Evolutionary conservation across 2,888 invertebrate genomes (phyloP), one percentile per base, ranked within the genome.

Genomic region (Polietes domitor): DNA sequence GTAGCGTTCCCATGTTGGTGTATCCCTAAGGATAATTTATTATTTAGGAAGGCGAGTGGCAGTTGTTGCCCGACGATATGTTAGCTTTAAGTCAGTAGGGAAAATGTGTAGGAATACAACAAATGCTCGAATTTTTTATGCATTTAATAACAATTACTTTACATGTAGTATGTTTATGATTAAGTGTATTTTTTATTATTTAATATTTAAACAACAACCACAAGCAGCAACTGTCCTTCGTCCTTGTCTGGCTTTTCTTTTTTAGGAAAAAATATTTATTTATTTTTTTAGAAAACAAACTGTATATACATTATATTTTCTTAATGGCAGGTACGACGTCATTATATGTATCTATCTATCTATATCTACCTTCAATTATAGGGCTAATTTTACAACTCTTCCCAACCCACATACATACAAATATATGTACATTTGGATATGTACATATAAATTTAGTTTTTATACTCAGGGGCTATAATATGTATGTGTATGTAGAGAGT

Each of bases 51-150:
- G 65, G 65, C 21, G 32, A 65, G 2, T 9, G 65, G n/a, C 47
- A 26, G 28, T 61, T 61, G 47, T 47, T 12, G 47, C 7, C 61
- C 28, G n/a, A 61, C n/a, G 61, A 26, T 28, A 61, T 37, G 61
- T n/a, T 61, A 61, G 61, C 4, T 21, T 58, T 24, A 55, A 28
- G 32, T 17, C 2, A 43, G 3, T 72, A 58, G 73, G 73, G 73
- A 55, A 17, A 37, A 7, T 17, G 58, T 55, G 55, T 12, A 41
- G 32, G 37, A 24, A 47, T 9, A 83, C 85, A 82, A 83, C 72
- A 87, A 87, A 85, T 88, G 88, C 88, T 89, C 89, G 89, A 89
- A 89, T 89, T 88, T 80, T 50, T 77, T 26, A 71, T 83, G 81
- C 82, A 83, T 85, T 85, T 85, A 74, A 70, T 77, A 65, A 65